Evolutionary conservation across 2,113 vertebrate species (phyloP).

Genomic region (Gymnobelideus leadbeateri): DNA sequence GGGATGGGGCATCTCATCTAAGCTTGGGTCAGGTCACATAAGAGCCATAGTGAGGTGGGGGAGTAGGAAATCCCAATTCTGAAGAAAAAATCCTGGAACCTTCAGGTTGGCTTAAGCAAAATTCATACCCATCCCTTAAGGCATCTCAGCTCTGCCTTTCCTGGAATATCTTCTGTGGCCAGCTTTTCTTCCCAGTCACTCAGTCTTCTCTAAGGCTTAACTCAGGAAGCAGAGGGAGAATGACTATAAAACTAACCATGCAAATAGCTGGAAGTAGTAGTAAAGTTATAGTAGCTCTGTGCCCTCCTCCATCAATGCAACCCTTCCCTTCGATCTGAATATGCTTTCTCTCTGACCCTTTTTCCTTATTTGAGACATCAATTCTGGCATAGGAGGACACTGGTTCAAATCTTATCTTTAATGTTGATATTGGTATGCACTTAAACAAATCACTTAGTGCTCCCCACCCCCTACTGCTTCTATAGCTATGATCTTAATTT

Average conservation of each 20-base stretch:
- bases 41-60: not conserved
- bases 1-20: not conserved
- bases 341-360: not conserved
- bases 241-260: not conserved
- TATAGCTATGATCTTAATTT: not conserved
- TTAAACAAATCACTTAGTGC: not conserved
- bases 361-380: not conserved
- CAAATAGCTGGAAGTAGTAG: not conserved
- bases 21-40: not conserved
- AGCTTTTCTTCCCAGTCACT: not conserved
- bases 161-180: not conserved
- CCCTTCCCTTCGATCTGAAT: not conserved
- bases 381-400: not conserved
- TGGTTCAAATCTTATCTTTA: too few relatives aligned
- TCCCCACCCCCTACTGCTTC: not conserved
- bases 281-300: not conserved
- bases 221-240: not conserved
- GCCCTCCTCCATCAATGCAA: not conserved
- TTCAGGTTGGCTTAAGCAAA: not conserved
- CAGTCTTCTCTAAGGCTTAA: not conserved
- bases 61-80: not conserved
- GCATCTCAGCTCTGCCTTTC: not conserved
- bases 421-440: not conserved
- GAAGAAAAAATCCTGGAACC: not conserved
- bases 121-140: not conserved